phyloP scores from a whole-genome alignment of 1,140 invertebrate species.

The Nylanderia fulva region DNA sequence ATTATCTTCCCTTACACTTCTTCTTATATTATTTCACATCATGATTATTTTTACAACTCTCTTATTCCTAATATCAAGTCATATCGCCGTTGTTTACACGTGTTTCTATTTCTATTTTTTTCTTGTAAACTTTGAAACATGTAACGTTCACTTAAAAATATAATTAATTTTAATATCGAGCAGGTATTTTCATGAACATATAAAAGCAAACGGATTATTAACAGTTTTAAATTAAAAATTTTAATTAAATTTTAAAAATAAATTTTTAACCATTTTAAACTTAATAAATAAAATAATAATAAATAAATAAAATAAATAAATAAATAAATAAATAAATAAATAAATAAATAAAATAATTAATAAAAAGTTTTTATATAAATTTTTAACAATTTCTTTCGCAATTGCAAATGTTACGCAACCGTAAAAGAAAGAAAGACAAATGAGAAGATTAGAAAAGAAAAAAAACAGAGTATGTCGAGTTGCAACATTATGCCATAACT shows the following conservation, averaged over 20 bases:
- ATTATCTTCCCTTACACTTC: not conserved
- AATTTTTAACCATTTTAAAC: too few relatives aligned
- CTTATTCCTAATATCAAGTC: not conserved
- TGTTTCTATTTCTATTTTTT: not conserved
- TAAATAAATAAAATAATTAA: too few relatives aligned
- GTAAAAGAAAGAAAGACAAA: not conserved
- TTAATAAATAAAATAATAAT: too few relatives aligned
- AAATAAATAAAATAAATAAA: too few relatives aligned
- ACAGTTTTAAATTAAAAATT: too few relatives aligned
- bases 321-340: too few relatives aligned
- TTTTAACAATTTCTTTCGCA: not conserved
- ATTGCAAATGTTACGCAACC: not conserved
- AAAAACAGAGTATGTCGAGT: slow-evolving; percentile 16
- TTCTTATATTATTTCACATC: not conserved
- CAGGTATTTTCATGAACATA: not conserved
- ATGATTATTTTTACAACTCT: not conserved
- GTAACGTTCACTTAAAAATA: not conserved
- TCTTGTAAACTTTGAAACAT: not conserved
- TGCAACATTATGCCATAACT: slow-evolving; percentile 45
- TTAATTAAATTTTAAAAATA: too few relatives aligned
- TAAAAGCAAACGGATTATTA: not conserved
- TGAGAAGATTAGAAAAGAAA: not conserved
- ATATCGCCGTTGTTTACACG: too few relatives aligned
- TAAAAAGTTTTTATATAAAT: too few relatives aligned
- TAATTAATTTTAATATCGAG: not conserved